Evolutionary conservation across 2,797 vertebrate species (phyloP).

Genomic region (Myotis planiceps): DNA sequence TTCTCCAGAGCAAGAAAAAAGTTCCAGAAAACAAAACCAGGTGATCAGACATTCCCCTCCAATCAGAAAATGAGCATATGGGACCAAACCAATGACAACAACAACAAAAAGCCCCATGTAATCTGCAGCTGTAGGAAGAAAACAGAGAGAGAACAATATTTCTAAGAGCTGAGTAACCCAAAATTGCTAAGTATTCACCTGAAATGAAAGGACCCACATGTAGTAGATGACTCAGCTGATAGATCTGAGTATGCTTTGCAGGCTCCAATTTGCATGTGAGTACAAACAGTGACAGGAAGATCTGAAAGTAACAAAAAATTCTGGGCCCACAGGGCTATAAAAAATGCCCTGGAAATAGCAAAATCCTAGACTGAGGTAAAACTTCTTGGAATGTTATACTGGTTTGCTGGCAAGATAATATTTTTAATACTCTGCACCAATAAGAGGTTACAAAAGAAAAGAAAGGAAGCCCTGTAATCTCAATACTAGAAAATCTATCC

Average conservation of each 20-base stretch:
- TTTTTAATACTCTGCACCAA: background rate
- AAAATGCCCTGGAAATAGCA: background rate
- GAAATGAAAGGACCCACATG: background rate
- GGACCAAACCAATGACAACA: background rate
- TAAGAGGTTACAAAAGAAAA: background rate
- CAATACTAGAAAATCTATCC: background rate
- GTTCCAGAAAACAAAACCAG: background rate
- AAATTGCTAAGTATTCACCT: background rate
- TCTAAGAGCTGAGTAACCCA: background rate
- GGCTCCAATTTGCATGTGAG: background rate
- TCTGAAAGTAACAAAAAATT: background rate
- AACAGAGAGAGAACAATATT: background rate
- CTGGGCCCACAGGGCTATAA: background rate
- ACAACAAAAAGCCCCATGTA: background rate
- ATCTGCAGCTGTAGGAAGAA: background rate
- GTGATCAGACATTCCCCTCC: background rate
- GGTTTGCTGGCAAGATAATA: background rate
- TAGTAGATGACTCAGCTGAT: background rate
- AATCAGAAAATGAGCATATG: background rate
- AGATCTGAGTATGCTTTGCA: background rate
- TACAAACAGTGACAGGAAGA: background rate
- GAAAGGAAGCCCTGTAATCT: background rate
- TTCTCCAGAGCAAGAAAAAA: background rate
- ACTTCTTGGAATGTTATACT: background rate
- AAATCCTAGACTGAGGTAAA: background rate